A percentile compares a stretch with the other conserved stretches of the same genome.
phyloP scores from a whole-genome alignment of 1,140 invertebrate species.

The Sitophilus oryzae region DNA sequence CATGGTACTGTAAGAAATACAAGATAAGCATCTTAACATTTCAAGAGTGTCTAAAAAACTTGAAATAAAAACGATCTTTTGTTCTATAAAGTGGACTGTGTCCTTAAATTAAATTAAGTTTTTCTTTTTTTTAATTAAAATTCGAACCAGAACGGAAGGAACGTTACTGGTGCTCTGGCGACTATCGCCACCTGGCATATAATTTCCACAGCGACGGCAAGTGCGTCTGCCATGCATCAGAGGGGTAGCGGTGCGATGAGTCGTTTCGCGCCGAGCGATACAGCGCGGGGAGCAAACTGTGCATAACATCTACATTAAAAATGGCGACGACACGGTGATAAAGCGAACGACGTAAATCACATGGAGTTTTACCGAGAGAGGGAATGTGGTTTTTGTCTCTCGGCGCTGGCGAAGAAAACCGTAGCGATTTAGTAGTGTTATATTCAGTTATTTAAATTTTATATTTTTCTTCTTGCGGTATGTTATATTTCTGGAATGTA shows the following conservation, averaged over 20 bases:
- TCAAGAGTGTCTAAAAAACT: no score
- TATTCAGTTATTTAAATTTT: not conserved
- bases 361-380: not conserved
- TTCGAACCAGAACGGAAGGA: no score
- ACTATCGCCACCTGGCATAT: constrained; percentile 14
- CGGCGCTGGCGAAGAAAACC: not conserved
- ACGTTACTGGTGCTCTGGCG: not conserved
- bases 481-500: no score
- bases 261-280: constrained; percentile 19
- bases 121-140: no score
- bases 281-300: constrained; percentile 21
- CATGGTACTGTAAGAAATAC: no score
- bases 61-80: no score
- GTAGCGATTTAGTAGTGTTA: not conserved
- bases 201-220: constrained; percentile 7
- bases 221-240: constrained; percentile 21
- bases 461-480: no score
- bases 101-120: no score
- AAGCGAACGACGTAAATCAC: constrained; percentile 16
- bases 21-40: no score
- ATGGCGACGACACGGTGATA: constrained; percentile 19
- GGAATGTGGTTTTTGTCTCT: no score
- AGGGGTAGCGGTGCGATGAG: constrained; percentile 13
- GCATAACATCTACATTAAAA: constrained; percentile 23
- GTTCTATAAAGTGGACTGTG: no score